phyloP scores from a whole-genome alignment of 2,113 vertebrate species.

The Nyctereutes procyonoides region DNA sequence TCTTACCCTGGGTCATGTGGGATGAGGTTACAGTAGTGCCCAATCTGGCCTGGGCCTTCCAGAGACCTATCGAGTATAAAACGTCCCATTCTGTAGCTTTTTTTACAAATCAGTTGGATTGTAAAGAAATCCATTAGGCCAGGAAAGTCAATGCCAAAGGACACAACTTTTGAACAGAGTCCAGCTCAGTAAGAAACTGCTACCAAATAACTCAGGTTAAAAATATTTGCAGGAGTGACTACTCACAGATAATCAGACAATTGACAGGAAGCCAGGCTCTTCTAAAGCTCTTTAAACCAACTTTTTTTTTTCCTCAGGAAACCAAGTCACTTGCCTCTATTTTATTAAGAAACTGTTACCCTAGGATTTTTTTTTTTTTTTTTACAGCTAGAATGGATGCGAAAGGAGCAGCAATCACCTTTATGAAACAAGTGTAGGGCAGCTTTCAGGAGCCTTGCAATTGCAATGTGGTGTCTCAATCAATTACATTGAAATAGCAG shows the following conservation, averaged over 20 bases:
- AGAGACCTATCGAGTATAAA: neutral
- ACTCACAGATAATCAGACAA: slow-evolving; percentile 54
- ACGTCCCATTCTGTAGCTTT: neutral
- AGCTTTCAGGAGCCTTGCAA: slow-evolving; percentile 56
- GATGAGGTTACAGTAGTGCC: neutral
- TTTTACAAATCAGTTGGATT: neutral
- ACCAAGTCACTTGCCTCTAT: slow-evolving; percentile 10
- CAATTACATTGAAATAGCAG: slow-evolving; percentile 78
- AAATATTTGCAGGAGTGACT: slow-evolving; percentile 31
- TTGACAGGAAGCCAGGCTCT: neutral
- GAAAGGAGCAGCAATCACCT: slow-evolving; percentile 65
- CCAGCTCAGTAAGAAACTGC: slow-evolving; percentile 27
- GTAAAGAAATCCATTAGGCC: neutral
- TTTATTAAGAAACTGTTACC: slow-evolving; percentile 51
- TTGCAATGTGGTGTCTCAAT: slow-evolving; percentile 57
- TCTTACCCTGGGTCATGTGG: neutral
- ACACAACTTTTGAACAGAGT: neutral
- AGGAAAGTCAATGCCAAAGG: slow-evolving; percentile 16
- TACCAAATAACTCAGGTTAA: slow-evolving; percentile 25
- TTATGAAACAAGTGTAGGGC: slow-evolving; percentile 56
- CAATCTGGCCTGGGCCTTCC: neutral
- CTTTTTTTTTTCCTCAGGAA: neutral
- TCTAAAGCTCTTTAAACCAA: slow-evolving; percentile 4
- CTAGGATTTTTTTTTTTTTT: neutral
- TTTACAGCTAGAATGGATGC: slow-evolving; percentile 36